Evolutionary conservation across 2,113 vertebrate species (phyloP).

Genomic region (Verasper variegatus): DNA sequence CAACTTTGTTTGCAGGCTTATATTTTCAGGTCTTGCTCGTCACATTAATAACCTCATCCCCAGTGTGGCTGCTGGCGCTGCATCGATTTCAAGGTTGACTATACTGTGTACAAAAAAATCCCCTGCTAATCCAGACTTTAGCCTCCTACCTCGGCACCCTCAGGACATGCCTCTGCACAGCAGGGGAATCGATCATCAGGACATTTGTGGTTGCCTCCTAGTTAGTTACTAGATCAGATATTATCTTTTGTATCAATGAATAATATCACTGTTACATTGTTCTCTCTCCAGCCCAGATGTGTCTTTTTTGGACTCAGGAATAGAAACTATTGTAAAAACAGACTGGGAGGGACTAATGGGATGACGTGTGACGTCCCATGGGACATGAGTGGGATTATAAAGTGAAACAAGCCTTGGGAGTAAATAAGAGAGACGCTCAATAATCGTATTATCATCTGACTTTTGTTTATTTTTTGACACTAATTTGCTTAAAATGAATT

Average conservation of each 20-base stretch:
- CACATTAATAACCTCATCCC: conserved; percentile 17
- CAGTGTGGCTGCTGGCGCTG: background rate
- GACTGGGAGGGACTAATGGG: conserved; percentile 7
- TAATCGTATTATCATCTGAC: background rate
- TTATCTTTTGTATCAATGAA: too few species aligned
- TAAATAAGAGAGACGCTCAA: background rate
- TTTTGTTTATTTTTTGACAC: conserved; percentile 9
- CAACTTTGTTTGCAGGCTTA: conserved; percentile 12
- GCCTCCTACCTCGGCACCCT: conserved; percentile 11
- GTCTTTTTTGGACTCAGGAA: background rate
- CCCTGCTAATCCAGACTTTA: conserved; percentile 49
- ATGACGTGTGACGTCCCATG: background rate
- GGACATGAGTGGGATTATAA: background rate
- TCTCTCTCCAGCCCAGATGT: background rate
- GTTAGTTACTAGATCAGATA: background rate
- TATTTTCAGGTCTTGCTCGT: background rate
- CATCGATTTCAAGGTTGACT: conserved; percentile 42
- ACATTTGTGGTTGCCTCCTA: background rate
- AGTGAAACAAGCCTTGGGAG: background rate
- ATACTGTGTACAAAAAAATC: conserved; percentile 18
- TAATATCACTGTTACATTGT: too few species aligned
- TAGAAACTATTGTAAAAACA: conserved; percentile 5
- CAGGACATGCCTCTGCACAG: conserved; percentile 17
- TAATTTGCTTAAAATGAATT: background rate
- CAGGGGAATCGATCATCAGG: background rate